Conservation (phyloP, 2,113 vertebrate genomes). For the Cheirogaleus medius region DNA sequence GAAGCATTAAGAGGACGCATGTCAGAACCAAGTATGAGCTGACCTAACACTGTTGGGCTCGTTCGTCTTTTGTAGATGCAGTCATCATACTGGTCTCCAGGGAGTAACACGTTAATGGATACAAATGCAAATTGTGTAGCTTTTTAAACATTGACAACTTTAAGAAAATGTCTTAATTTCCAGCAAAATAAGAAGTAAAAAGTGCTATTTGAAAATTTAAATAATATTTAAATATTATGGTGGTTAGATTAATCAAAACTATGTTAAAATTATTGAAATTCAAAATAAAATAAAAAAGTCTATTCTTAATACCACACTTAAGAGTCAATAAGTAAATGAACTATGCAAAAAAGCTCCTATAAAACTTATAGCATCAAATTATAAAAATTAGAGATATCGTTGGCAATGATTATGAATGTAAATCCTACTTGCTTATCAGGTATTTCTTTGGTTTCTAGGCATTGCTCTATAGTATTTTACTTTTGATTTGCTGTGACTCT, state of each 20-base stretch:
- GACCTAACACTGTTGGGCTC: accelerated
- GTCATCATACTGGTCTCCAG: accelerated
- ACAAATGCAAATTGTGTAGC: neutral
- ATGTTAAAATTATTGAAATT: neutral
- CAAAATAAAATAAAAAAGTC: neutral
- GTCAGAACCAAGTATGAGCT: neutral
- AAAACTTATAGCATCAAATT: neutral
- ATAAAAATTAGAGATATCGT: neutral
- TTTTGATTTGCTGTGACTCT: neutral
- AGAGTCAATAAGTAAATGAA: neutral
- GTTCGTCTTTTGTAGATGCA: neutral
- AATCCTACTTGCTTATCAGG: neutral
- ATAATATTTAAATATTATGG: neutral
- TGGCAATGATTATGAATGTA: neutral
- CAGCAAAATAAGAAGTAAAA: neutral
- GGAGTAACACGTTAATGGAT: neutral
- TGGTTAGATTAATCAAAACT: neutral
- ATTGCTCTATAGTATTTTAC: neutral
- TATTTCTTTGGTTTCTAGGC: neutral
- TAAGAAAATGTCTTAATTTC: neutral
- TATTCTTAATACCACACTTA: neutral
- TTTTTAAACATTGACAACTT: neutral
- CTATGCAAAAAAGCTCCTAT: neutral
- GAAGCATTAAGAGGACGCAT: accelerated
- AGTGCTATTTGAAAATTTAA: neutral